Percentiles rank a stretch among this genome's conserved stretches.
Conservation (phyloP, 2,797 vertebrate species). For the Calcarius lapponicus region DNA sequence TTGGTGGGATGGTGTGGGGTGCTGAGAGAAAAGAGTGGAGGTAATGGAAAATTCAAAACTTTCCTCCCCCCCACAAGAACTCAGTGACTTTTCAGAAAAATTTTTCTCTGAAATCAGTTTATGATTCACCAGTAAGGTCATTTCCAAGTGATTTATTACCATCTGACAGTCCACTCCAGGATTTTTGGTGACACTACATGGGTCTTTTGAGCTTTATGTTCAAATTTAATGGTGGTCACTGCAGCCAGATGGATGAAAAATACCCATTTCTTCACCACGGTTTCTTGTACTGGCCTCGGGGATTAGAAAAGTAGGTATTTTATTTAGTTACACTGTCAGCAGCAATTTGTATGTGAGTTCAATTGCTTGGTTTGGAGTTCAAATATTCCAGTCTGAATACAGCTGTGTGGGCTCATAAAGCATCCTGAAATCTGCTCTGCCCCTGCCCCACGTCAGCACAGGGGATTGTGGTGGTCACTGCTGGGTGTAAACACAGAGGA, state of each 20-base stretch:
- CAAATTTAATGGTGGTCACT: constrained; percentile 20
- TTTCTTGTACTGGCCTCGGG: constrained; percentile 48
- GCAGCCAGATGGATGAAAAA: constrained; percentile 37
- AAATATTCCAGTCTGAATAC: constrained; percentile 5
- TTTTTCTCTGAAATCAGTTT: background rate
- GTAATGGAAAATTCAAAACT: background rate
- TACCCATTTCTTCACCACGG: constrained; percentile 3
- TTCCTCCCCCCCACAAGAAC: background rate
- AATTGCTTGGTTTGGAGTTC: constrained; percentile 46
- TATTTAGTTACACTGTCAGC: constrained; percentile 54
- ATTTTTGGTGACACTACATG: constrained; percentile 31
- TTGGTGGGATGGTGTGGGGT: background rate
- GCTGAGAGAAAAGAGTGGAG: background rate
- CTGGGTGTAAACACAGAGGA: background rate
- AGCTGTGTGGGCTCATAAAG: background rate
- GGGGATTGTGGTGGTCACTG: background rate
- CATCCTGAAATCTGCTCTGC: background rate
- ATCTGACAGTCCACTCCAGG: background rate
- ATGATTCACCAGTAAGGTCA: background rate
- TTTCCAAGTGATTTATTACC: constrained; percentile 14
- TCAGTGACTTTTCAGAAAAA: background rate
- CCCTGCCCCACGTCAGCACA: background rate
- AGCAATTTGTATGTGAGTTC: constrained; percentile 45
- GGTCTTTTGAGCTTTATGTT: constrained; percentile 37
- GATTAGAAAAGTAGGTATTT: constrained; percentile 42